A percentile compares a stretch with the other conserved stretches of the same genome.
phyloP scores from a whole-genome alignment of 2,113 vertebrate genomes.

The Lamprologus sp. region DNA sequence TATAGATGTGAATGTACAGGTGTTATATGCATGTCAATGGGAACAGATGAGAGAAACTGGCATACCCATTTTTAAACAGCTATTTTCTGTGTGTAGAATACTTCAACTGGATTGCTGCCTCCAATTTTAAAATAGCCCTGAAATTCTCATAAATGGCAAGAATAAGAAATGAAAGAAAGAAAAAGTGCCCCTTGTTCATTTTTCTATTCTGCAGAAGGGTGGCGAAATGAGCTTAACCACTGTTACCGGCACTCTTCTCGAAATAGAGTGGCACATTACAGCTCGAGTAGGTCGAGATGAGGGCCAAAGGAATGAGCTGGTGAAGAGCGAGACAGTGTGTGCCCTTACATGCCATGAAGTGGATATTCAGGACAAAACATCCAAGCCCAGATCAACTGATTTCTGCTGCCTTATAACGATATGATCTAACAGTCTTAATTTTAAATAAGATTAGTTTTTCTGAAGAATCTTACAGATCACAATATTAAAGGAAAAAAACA shows the following conservation, averaged over 20 bases:
- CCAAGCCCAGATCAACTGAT: neutral
- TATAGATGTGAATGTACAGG: neutral
- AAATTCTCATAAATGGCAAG: neutral
- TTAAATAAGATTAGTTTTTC: neutral
- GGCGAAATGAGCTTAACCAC: constrained; percentile 49
- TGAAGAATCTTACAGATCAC: neutral
- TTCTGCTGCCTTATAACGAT: neutral
- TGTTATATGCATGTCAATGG: neutral
- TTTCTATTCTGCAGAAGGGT: constrained; percentile 39
- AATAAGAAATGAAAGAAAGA: constrained; percentile 1
- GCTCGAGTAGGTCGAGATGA: constrained; percentile 12
- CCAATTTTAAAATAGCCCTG: constrained; percentile 4
- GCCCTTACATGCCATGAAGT: neutral
- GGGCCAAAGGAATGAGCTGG: constrained; percentile 7
- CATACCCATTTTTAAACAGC: neutral
- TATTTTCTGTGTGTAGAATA: neutral
- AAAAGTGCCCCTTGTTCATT: constrained; percentile 11
- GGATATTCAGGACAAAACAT: neutral
- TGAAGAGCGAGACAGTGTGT: neutral
- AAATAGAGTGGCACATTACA: constrained; percentile 36
- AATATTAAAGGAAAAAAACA: neutral
- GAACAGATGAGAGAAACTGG: neutral
- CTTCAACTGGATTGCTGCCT: neutral
- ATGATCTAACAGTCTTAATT: neutral
- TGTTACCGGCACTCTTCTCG: neutral